Evolutionary conservation across 1,140 invertebrate species (phyloP).

Genomic region (Manduca sexta): DNA sequence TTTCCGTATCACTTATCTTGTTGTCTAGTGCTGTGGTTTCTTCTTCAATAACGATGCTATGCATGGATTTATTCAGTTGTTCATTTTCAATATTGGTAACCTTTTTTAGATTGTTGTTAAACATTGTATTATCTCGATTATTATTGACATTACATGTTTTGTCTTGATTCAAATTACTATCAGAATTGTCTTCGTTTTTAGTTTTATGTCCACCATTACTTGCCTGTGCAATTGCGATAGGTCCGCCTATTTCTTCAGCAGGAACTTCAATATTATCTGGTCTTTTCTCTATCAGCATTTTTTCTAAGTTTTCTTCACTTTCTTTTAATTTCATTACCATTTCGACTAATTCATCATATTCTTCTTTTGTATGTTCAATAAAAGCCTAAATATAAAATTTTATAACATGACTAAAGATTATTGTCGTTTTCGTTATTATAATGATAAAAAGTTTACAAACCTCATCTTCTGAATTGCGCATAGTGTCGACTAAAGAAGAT

Average conservation of each 20-base stretch:
- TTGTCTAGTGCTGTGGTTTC: conserved; percentile 24
- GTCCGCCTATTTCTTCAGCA: conserved; percentile 24
- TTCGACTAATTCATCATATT: conserved; percentile 67
- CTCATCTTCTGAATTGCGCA: conserved; percentile 76
- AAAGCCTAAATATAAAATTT: conserved; percentile 57
- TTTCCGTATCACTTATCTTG: conserved; percentile 18
- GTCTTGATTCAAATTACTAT: conserved; percentile 24
- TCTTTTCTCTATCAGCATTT: conserved; percentile 39
- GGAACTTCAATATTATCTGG: conserved; percentile 47
- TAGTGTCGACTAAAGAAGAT: conserved; percentile 75
- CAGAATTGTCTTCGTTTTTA: conserved; percentile 10
- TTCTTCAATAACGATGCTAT: conserved; percentile 32
- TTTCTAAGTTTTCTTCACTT: conserved; percentile 63
- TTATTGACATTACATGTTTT: conserved; percentile 31
- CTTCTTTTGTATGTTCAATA: conserved; percentile 66
- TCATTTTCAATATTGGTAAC: conserved; percentile 66
- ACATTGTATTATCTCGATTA: conserved; percentile 27
- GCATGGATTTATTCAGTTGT: conserved; percentile 57
- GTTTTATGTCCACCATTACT: conserved; percentile 1
- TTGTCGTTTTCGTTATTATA: too few relatives aligned
- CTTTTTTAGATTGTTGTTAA: conserved; percentile 50
- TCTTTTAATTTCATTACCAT: conserved; percentile 69
- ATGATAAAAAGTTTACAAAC: conserved; percentile 38
- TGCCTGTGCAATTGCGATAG: conserved; percentile 1
- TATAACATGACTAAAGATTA: conserved; percentile 4